Evolutionary conservation across 2,888 invertebrate genomes (phyloP), one percentile per base, ranked within the genome.

Genomic region (Pristionchus entomophagus): DNA sequence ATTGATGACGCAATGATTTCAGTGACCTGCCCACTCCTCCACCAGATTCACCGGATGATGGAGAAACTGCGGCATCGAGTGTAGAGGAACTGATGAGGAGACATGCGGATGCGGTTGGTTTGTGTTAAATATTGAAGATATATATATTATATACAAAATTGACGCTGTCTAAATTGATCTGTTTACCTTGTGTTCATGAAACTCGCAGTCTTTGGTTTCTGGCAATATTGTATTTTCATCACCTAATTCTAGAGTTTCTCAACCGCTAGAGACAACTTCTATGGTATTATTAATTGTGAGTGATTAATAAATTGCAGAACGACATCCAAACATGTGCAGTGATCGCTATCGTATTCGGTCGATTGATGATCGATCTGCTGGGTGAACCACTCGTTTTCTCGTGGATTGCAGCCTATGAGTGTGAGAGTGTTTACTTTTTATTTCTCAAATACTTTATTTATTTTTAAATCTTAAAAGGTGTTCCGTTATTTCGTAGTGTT

Each of bases 301-400:
- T 56, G 19, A 56, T 22, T 5, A n/a, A n/a, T n/a, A 8, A 22
- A 0, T 87, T 86, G 22, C 81, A 88, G 86, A 89, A 89, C 51
- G 90, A 90, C 69, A 84, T 89, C 65, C 90, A 90, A 49, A 88
- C 89, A 29, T 89, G 89, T 78, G 88, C 89, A 29, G 85, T 87
- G 0, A 82, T 89, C 12, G 87, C 88, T 5, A 86, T 89, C 77
- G 89, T 90, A 14, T 87, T 88, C 56, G 89, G 90, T 62, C 82
- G 82, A 10, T 26, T 69, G 35, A 85, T 90, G 32, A 78, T 87
- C 14, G 88, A 89, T 29, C 87, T 84, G 8, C 77, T 89, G 0
- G 88, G 88, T 65, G 86, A 86, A n/a, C 87, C 86, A 32, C 87
- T 87, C 1, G 86, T 88, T 29, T 86, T 85, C 17, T 86, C 87